Percentiles rank a stretch among this genome's conserved stretches.
phyloP scores from a whole-genome alignment of 2,113 vertebrate species.

The Nestor notabilis region DNA sequence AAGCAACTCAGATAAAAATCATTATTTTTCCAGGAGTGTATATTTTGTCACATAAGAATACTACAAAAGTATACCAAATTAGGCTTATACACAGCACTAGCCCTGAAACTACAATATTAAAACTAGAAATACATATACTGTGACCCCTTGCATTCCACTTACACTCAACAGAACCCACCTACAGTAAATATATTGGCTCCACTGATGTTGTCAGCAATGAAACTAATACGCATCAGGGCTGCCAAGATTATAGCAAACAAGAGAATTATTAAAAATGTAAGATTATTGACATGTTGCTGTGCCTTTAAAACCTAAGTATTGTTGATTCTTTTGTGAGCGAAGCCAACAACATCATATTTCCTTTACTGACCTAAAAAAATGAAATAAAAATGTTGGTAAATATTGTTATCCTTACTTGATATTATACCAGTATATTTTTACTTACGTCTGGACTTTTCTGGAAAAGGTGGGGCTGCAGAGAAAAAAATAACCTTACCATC shows the following conservation, averaged over 20 bases:
- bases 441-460: not conserved
- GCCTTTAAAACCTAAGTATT: not conserved
- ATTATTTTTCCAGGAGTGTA: not conserved
- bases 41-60: not conserved
- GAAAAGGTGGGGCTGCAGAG: not conserved
- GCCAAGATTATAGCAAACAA: not conserved
- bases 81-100: not conserved
- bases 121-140: conserved; percentile 1
- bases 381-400: not conserved
- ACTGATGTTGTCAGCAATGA: not conserved
- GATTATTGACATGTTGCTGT: not conserved
- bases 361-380: not conserved
- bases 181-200: conserved; percentile 21
- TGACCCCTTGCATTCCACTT: not conserved
- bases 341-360: not conserved
- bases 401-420: not conserved
- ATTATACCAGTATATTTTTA: not conserved
- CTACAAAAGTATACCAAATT: not conserved
- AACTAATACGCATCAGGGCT: not conserved
- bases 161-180: not conserved
- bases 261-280: not conserved
- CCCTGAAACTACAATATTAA: not conserved
- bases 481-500: not conserved
- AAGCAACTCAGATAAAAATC: not conserved
- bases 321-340: not conserved